Evolutionary conservation across 1,140 invertebrate species (phyloP), one percentile per base, ranked within the genome.

Genomic region (Cydia strobilella): DNA sequence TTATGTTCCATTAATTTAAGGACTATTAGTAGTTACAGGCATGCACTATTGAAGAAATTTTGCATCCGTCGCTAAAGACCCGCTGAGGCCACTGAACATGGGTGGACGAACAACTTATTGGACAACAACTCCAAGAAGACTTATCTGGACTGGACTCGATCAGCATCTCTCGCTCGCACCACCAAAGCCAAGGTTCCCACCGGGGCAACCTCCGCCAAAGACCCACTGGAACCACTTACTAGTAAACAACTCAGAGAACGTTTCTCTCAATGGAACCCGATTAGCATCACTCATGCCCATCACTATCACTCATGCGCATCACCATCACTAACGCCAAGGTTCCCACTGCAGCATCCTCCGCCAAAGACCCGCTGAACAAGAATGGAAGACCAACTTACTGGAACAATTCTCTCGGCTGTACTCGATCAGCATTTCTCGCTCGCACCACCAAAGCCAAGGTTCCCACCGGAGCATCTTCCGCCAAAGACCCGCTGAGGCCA

Each of bases 321-420:
- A n/a, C 95, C 2, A 97, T 92, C 0, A 95, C 96, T 89, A 98
- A 95, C 0, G 97, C 96, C 12, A 96, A 89, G 2, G 96, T 96
- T n/a, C 97, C 97, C 69, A 98, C 97, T 0, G 96, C 94, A 78
- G 95, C 96, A 84, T 98, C 96, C 90, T 98, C 97, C 25, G 94
- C 93, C 18, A 98, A 94, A 35, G 97, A 94, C 0, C 96, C 96
- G 9, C 96, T 96, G 27, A 97, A 31, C 31, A 31, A 92, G 0
- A 97, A 74, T 45, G 18, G 75, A 62, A 31, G 9, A 0, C 66
- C 27, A 73, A 94, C 95, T 95, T 93, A 98, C 97, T 98, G 74
- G 62, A 95, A 93, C 72, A 98, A 95, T 83, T 95, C 95, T 42
- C 97, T 94, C 0, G 97, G 97, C 81, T 95, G 94, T 0, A 96